Base-by-base conservation (phyloP, 1,140 invertebrate species). In the Drosophila biarmipes region DNA sequence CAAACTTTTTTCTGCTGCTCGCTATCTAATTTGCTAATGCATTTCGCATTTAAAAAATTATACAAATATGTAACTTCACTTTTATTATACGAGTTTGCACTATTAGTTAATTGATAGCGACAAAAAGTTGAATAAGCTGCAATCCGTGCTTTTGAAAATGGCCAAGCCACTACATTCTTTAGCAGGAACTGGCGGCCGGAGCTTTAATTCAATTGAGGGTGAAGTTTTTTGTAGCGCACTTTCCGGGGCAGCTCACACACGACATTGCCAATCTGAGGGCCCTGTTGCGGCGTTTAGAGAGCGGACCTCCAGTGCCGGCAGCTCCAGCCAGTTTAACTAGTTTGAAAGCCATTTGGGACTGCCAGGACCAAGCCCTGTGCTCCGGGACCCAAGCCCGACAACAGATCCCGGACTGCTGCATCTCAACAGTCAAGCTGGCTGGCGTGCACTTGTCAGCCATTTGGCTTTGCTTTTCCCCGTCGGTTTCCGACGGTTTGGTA, bases 1-100 rank as follows among this genome's bases (percentile, higher is more conserved):
- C 2, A 15, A 12, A n/a, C 5, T 15, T 24, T 17, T 19, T 34
- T 1, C 40, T 17, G 7, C 12, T 14, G 19, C 27, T n/a, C 1
- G 29, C 35, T 17, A 66, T 66, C 66, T 78, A 45, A 78, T 84
- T 84, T 79, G 34, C 80, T 75, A 71, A 79, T 74, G 74, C 35
- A 38, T 11, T 17, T 54, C 17, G 27, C 48, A 7, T 37, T 69
- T 12, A 15, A 31, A 6, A 27, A 19, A 34, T 68, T 10, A n/a
- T 21, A 7, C 6, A 27, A 54, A 6, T 31, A n/a, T 56, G 6
- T 10, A 37, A 7, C 15, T 34, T 51, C 8, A 27, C 10, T 27
- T 54, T 45, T 2, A 35, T 35, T 42, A 7, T 5, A 7, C 3
- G 4, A 11, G 14, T 11, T 29, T 31, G 6, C 29, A 45, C 27